Evolutionary conservation across 35 echinoderm and acorn worm genomes (phyloP).

Genomic region (Hemicentrotus pulcherrimus): DNA sequence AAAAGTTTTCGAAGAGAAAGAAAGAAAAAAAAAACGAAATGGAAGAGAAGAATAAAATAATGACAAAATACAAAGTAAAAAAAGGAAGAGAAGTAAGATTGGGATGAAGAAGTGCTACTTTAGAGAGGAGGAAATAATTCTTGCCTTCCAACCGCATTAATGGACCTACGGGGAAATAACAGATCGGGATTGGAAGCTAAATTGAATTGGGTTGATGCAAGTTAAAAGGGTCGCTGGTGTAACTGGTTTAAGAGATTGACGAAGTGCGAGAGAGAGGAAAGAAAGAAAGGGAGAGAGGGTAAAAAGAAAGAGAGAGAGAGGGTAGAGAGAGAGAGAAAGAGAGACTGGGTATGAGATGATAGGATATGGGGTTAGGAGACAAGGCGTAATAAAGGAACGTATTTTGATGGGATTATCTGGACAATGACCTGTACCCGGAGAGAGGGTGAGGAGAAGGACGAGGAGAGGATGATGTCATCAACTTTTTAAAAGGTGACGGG

Average conservation of each 20-base stretch:
- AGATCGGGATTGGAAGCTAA: not conserved
- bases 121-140: not conserved
- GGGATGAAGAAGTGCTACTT: not conserved
- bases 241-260: not conserved
- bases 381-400: not conserved
- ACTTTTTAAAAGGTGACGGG: not conserved
- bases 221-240: slow-evolving; percentile 1
- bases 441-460: not conserved
- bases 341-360: not conserved
- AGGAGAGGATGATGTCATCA: not conserved
- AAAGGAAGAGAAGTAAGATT: not conserved
- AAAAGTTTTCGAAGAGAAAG: no score
- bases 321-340: not conserved
- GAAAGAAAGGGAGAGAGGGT: not conserved
- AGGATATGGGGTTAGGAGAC: not conserved
- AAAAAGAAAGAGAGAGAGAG: not conserved
- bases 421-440: not conserved
- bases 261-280: not conserved
- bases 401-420: slow-evolving; percentile 12
- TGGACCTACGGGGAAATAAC: slow-evolving; percentile 1
- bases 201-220: slow-evolving; percentile 3
- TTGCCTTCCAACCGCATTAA: not conserved
- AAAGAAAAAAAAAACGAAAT: no score
- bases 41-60: no score
- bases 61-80: not conserved